phyloP scores from a whole-genome alignment of 1,140 invertebrate genomes.

The Oscheius sp. region DNA sequence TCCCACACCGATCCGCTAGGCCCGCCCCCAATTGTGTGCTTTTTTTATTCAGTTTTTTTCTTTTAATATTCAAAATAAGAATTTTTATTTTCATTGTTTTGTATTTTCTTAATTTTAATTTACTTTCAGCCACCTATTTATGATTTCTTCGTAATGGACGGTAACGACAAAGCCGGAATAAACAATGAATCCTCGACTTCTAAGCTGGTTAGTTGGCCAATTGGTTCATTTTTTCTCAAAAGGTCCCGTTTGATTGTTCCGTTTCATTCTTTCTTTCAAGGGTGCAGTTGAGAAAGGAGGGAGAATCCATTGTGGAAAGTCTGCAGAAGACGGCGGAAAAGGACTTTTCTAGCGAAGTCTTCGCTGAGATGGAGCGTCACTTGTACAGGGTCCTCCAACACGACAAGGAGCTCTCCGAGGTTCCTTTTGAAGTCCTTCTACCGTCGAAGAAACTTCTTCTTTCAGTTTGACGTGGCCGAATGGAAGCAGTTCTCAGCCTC shows the following conservation, averaged over 20 bases:
- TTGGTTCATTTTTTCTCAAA: no score
- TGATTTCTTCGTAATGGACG: no score
- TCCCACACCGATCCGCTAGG: no score
- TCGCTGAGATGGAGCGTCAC: neutral
- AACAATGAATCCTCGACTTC: no score
- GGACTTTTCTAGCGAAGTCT: neutral
- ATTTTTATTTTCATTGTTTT: no score
- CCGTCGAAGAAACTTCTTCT: neutral
- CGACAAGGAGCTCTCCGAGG: neutral
- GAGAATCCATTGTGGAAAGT: neutral
- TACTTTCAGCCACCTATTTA: no score
- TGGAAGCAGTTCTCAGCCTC: neutral
- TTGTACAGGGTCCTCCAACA: neutral
- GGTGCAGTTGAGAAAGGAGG: neutral
- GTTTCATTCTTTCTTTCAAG: neutral
- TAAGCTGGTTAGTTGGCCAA: no score
- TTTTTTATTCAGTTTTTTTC: no score
- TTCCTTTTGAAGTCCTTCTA: neutral
- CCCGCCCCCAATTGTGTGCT: no score
- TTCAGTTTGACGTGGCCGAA: neutral
- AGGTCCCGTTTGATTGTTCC: neutral
- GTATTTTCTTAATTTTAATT: no score
- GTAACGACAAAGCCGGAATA: no score
- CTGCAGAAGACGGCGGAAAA: neutral
- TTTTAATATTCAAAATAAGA: no score